phyloP scores from a whole-genome alignment of 1,140 invertebrate genomes.

The Bacillus rossius region DNA sequence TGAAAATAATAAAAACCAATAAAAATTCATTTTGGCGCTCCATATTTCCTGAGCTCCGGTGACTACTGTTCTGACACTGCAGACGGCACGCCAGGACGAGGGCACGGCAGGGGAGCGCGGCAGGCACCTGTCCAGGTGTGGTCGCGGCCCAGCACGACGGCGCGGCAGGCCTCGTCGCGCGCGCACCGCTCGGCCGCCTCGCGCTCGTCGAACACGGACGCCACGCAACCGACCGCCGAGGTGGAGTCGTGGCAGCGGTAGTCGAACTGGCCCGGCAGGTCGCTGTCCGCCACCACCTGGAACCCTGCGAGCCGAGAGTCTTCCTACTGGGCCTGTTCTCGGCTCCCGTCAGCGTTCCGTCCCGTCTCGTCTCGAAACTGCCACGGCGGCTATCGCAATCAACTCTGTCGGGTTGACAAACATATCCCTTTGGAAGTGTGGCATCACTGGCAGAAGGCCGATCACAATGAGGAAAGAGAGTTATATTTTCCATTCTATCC shows the following conservation, averaged over 20 bases:
- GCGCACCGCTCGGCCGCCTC: constrained; percentile 41
- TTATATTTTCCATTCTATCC: no score
- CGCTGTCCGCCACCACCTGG: constrained; percentile 21
- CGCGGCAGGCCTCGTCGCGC: constrained; percentile 35
- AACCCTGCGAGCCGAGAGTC: constrained; percentile 5
- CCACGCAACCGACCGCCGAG: constrained; percentile 35
- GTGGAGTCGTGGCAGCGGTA: constrained; percentile 39
- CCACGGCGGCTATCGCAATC: no score
- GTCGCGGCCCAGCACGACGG: constrained; percentile 38
- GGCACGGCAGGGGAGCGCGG: background rate
- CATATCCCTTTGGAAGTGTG: no score
- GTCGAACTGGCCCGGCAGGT: constrained; percentile 38
- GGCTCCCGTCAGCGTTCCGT: no score
- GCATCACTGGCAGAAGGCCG: no score
- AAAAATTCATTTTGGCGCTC: no score
- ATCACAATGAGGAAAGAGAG: no score
- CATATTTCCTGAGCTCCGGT: background rate
- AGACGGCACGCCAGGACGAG: background rate
- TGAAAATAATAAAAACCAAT: no score
- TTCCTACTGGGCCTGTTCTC: background rate
- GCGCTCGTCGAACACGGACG: constrained; percentile 37
- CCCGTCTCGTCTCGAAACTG: no score
- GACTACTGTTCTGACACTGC: background rate
- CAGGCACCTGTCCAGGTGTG: constrained; percentile 42
- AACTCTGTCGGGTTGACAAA: no score